Evolutionary conservation across 2,888 invertebrate genomes (phyloP), one percentile per base, ranked within the genome.

Genomic region (Drosophila mercatorum): DNA sequence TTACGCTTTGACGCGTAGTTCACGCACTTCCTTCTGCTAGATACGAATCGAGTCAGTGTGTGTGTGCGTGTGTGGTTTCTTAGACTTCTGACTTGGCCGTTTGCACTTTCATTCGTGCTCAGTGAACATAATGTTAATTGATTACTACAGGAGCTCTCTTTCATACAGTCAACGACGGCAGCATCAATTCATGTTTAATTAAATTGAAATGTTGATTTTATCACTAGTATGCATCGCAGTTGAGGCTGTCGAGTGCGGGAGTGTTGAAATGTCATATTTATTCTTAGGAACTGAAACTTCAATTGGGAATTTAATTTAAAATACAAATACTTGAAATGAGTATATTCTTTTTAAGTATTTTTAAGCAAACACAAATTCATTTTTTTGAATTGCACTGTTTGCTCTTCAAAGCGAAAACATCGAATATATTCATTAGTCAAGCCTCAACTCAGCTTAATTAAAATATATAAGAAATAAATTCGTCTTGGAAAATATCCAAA

Each of bases 181-280:
- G 83, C 75, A 75, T 80, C 80, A 81, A 75, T 80, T 77, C 70
- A 64, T 76, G 74, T 75, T 80, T 75, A 89, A 84, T 85, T 87
- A 62, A 85, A 85, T 85, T 80, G 76, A 87, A 77, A 71, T 78
- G 69, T 59, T 72, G 84, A 87, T 87, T 66, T 74, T 87, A 85
- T 89, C 89, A 38, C 28, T 40, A 26, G 52, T 14, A 22, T 51
- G 47, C 8, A 12, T 52, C 22, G 12, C 10, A 14, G 22, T 57
- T 41, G 26, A 11, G 22, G 38, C 26, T 11, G 8, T 5, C 3
- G 5, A 6, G 10, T n/a, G 12, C 40, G 22, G 14, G 38, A 17
- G 26, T 14, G 14, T 34, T 38, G 11, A 10, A 17, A 51, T 60
- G 7, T 40, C 36, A 38, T 10, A 61, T 56, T 40, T 51, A 55